Evolutionary conservation across 2,888 invertebrate species (phyloP).

Genomic region (Euplagia quadripunctaria): DNA sequence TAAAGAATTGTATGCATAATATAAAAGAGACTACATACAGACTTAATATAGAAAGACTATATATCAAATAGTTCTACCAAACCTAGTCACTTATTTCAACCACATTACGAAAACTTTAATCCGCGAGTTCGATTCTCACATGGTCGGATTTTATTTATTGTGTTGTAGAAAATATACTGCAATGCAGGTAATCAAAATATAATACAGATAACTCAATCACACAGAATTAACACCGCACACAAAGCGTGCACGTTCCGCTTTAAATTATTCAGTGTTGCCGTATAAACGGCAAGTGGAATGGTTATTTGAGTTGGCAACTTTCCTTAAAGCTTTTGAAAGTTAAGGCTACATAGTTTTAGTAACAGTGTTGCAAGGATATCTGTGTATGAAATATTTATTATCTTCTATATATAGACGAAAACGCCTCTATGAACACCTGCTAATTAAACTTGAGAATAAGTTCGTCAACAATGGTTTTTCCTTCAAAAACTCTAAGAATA

Average conservation of each 20-base stretch:
- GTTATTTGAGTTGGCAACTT: constrained; percentile 52
- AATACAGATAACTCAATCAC: constrained; percentile 18
- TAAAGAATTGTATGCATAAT: no score
- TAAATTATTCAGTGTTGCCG: constrained; percentile 42
- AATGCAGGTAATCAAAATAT: constrained; percentile 1
- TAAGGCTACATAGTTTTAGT: constrained; percentile 39
- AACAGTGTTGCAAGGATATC: constrained; percentile 36
- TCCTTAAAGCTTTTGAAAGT: constrained; percentile 37
- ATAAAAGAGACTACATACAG: no score
- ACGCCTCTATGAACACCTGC: neutral
- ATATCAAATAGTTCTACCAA: no score
- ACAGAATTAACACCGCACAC: constrained; percentile 13
- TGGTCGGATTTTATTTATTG: neutral
- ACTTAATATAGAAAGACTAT: no score
- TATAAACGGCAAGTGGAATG: constrained; percentile 24
- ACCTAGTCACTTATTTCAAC: no score
- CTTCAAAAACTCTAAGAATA: neutral
- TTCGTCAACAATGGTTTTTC: neutral
- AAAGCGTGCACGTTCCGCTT: constrained; percentile 18
- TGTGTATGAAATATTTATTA: neutral
- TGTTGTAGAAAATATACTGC: neutral
- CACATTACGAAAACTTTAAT: no score
- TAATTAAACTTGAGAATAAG: neutral
- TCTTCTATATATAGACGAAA: neutral
- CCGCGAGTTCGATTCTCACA: no score